A percentile compares a stretch with the other conserved stretches of the same genome.
Evolutionary conservation across 2,888 invertebrate genomes (phyloP).

Genomic region (Drosophila pseudotalamancana): DNA sequence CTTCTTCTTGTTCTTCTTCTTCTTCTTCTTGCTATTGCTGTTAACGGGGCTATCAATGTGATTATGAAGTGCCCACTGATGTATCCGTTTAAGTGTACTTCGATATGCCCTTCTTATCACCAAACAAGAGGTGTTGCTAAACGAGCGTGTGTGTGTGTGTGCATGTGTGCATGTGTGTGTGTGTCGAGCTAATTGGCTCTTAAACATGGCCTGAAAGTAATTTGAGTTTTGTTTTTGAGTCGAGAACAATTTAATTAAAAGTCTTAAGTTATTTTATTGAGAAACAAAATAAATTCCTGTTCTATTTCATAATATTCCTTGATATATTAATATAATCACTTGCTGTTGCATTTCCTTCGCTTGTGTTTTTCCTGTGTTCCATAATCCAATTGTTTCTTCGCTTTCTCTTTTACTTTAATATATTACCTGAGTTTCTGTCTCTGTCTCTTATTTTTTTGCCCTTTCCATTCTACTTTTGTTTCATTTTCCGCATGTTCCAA

Average conservation of each 20-base stretch:
- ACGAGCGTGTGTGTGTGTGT: not conserved
- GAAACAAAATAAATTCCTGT: not conserved
- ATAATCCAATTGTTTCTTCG: not conserved
- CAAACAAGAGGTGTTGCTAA: not conserved
- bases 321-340: not conserved
- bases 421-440: not conserved
- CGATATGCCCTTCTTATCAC: conserved; percentile 5
- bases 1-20: not conserved
- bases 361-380: not conserved
- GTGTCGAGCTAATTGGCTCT: conserved; percentile 7
- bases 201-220: not conserved
- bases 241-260: not conserved
- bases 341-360: too few relatives aligned
- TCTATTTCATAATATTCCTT: not conserved
- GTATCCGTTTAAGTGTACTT: conserved; percentile 53
- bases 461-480: not conserved
- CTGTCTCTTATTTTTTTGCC: not conserved
- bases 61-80: conserved; percentile 66
- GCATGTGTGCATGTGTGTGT: not conserved
- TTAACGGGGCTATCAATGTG: conserved; percentile 49
- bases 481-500: not conserved
- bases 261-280: not conserved
- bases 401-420: too few relatives aligned
- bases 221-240: not conserved
- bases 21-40: not conserved